Evolutionary conservation across 2,113 vertebrate species (phyloP), one percentile per base, ranked within the genome.

Genomic region (Orthochromis malagaraziensis): DNA sequence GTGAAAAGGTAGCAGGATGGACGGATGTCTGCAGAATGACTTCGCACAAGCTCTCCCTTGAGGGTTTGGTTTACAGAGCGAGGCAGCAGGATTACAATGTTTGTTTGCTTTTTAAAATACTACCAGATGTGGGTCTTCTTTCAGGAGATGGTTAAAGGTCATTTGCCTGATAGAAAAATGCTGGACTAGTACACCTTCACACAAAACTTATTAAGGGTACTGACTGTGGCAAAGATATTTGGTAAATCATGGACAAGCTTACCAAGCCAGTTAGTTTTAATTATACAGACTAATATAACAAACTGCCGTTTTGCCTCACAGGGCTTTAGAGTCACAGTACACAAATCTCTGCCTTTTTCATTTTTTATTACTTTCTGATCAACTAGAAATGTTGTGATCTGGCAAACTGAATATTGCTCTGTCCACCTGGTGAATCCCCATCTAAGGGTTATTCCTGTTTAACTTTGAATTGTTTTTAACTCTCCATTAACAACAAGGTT

Each of bases 111-210:
- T 90, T 58, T 81, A 73, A 89, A 93, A 94, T 80, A 26, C 86
- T 89, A 92, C 93, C 95, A 95, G 93, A 95, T 94, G 95, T 91
- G 84, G 63, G 55, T 81, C 86, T 83, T 70, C 84, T 84, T 81
- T 68, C 6, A 16, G 42, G 70, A 40, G 24, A 29, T 40, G 90
- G 87, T 86, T 83, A 87, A 81, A 91, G 87, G 94, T 90, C 85
- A 58, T 83, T 80, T 73, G 10, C 38, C 45, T 35, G 9, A 38
- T 68, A 33, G 83, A 86, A 83, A 91, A 83, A 82, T 24, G 14
- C 35, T 6, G 19, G 38, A 42, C 55, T 21, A 5, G 26, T 75
- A 31, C 51, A 81, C n/a, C 40, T 31, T 73, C 5, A 40, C 81
- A 40, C 24, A 84, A 51, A 68, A 24, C 17, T 16, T 60, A 63